Evolutionary conservation across 2,797 vertebrate genomes (phyloP).

Genomic region (Erpetoichthys calabaricus): DNA sequence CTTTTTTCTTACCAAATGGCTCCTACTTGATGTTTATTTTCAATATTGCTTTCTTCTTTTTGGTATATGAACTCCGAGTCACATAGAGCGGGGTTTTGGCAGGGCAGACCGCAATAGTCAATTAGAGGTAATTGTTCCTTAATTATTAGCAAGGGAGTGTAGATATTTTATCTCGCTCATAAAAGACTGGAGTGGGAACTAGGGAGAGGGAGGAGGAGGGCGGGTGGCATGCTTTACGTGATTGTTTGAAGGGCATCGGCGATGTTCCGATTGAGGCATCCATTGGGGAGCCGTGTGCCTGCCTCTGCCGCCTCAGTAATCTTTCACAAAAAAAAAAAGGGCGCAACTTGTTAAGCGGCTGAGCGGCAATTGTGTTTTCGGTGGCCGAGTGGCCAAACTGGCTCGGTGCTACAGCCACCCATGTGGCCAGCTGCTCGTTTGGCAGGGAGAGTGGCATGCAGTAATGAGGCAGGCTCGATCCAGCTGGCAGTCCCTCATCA

Average conservation of each 20-base stretch:
- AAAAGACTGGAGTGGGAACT: conserved; percentile 5
- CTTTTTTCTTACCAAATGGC: too few species aligned
- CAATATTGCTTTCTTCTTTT: too few species aligned
- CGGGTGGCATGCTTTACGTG: conserved; percentile 20
- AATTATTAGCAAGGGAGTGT: conserved; percentile 24
- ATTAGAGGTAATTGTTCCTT: conserved; percentile 29
- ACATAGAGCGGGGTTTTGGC: conserved; percentile 21
- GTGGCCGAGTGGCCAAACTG: conserved; percentile 11
- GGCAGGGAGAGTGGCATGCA: conserved; percentile 56
- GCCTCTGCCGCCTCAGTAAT: background rate
- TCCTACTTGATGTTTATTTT: too few species aligned
- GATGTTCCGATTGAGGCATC: conserved; percentile 19
- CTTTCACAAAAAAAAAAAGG: background rate
- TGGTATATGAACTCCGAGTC: background rate
- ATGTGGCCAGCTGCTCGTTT: conserved; percentile 66
- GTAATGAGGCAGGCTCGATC: conserved; percentile 63
- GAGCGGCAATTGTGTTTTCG: background rate
- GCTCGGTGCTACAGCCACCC: conserved; percentile 40
- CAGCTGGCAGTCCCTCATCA: conserved; percentile 72
- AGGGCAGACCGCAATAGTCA: conserved; percentile 18
- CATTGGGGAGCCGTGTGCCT: background rate
- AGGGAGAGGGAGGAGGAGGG: background rate
- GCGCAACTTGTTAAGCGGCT: too few species aligned
- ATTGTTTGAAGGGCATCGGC: conserved; percentile 18
- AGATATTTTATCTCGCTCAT: conserved; percentile 14